Percentiles rank a stretch among this genome's conserved stretches.
phyloP scores from a whole-genome alignment of 2,888 invertebrate genomes.

The Priapulus caudatus region DNA sequence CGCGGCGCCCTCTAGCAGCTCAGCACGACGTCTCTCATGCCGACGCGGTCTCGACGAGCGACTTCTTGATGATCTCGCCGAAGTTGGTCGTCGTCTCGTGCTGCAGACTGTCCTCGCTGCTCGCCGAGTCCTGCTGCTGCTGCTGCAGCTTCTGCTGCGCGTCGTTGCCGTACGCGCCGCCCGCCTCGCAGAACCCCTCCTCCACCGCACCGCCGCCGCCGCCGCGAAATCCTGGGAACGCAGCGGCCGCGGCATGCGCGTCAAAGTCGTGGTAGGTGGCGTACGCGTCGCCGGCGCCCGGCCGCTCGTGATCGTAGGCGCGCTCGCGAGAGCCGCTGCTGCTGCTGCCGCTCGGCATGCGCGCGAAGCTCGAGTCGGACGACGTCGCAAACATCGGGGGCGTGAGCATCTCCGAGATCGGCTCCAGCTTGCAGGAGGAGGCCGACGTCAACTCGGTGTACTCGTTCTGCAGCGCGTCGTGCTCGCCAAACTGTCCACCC shows the following conservation, averaged over 20 bases:
- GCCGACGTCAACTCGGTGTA: conserved; percentile 43
- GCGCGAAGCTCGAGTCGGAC: conserved; percentile 16
- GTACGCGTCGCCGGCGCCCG: conserved; percentile 17
- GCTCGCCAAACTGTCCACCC: too few relatives aligned
- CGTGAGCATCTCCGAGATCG: conserved; percentile 52
- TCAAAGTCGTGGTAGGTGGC: conserved; percentile 1
- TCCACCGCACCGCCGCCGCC: background rate
- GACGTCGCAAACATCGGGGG: conserved; percentile 27
- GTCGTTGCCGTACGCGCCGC: conserved; percentile 11
- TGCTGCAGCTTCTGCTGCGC: conserved; percentile 8
- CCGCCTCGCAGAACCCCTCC: background rate
- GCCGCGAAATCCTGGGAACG: too few relatives aligned
- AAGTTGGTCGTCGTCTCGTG: conserved; percentile 60
- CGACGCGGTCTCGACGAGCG: conserved; percentile 78
- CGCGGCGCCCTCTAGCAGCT: too few relatives aligned
- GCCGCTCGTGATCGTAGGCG: background rate
- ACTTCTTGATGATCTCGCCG: conserved; percentile 81
- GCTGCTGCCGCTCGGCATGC: conserved; percentile 15
- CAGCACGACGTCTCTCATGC: conserved; percentile 47
- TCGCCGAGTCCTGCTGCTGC: conserved; percentile 17
- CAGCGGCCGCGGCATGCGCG: too few relatives aligned
- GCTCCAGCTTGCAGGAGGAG: conserved; percentile 54
- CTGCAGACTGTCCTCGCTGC: conserved; percentile 42
- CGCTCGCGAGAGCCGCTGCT: background rate
- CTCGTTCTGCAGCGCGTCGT: background rate